Percentiles rank a stretch among this genome's conserved stretches.
Evolutionary conservation across 53 echinoderm and acorn worm species (phyloP).

Genomic region (Zoroaster sp.): DNA sequence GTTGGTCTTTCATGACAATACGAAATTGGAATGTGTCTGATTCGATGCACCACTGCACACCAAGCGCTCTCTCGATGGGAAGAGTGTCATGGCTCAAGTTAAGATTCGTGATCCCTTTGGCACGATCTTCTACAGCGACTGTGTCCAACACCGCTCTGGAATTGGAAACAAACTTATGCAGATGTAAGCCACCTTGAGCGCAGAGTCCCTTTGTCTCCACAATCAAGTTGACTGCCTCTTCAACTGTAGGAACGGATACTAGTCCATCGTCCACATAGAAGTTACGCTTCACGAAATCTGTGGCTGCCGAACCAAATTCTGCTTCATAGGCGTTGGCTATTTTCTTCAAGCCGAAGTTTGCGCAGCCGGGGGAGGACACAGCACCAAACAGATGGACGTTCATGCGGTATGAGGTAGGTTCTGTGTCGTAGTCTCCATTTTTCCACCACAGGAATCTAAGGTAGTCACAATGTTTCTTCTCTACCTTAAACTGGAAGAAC

Average conservation of each 20-base stretch:
- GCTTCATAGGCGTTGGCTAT: conserved; percentile 36
- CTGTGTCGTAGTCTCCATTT: conserved; percentile 12
- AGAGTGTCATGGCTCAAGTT: conserved; percentile 36
- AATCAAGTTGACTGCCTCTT: conserved; percentile 14
- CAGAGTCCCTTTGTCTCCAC: conserved; percentile 43
- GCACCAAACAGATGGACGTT: conserved; percentile 74
- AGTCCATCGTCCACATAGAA: conserved; percentile 79
- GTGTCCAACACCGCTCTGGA: conserved; percentile 56
- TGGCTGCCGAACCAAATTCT: conserved; percentile 57
- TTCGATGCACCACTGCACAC: conserved; percentile 69
- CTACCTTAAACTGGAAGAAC: conserved; percentile 43
- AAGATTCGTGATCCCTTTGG: conserved; percentile 39
- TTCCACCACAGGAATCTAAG: conserved; percentile 83
- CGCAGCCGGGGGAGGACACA: conserved; percentile 57
- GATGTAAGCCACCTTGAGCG: conserved; percentile 46
- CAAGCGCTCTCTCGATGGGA: conserved; percentile 63
- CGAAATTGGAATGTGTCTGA: conserved; percentile 70
- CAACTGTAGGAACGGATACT: conserved; percentile 22
- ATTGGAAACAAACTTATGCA: conserved; percentile 76
- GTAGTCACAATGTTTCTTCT: conserved; percentile 39
- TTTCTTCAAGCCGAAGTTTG: conserved; percentile 61
- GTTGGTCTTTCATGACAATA: conserved; percentile 51
- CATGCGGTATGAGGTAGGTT: conserved; percentile 39
- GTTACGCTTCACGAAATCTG: conserved; percentile 40
- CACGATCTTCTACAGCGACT: conserved; percentile 45